Evolutionary conservation across 2,113 vertebrate genomes (phyloP), one percentile per base, ranked within the genome.

Genomic region (Bujurquina vittata): DNA sequence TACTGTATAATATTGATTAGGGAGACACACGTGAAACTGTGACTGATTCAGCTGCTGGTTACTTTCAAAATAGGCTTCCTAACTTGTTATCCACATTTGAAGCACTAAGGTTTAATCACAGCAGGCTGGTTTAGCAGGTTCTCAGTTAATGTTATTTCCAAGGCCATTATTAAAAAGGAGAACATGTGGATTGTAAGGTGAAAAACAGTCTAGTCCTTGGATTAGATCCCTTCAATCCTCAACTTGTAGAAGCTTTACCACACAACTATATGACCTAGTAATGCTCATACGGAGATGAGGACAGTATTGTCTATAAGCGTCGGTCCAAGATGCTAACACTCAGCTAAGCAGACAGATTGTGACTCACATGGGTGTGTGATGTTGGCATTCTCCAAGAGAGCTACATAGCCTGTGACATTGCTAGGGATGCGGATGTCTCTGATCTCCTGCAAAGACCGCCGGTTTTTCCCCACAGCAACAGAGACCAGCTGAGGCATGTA

Each of bases 401-500:
- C 97, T 85, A 99, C 97, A 0, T 98, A 99, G 93, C 98, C 98
- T 0, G 97, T 99, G 91, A 99, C 95, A 40, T 98, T 99, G 95
- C 98, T 98, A 61, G 98, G 97, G 94, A 99, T 98, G 90, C 98
- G 97, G 90, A 99, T 96, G 2, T 99, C 97, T 79, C 97, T 95
- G 93, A 99, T 97, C 91, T 99, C 98, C 95, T 98, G 97, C 55
- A 99, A 94, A 35, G 95, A 97, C 49, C 94, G 93, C 55, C 96
- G 95, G 80, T 90, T 98, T 88, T 97, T 97, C 6, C 98, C 98
- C 81, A 98, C 97, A 0, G 97, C 96, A 5, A 99, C 97, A 0
- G 97, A 98, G 15, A 99, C 97, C 81, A 99, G 96, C 95, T 99
- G 98, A 10, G 98, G 98, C 98, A 99, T 99, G 93, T 99, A 99